These are phyloP conservation scores for Eilema sororculum DNA, from an alignment of 2,888 invertebrate species.

Conservation along the genomic window DNA sequence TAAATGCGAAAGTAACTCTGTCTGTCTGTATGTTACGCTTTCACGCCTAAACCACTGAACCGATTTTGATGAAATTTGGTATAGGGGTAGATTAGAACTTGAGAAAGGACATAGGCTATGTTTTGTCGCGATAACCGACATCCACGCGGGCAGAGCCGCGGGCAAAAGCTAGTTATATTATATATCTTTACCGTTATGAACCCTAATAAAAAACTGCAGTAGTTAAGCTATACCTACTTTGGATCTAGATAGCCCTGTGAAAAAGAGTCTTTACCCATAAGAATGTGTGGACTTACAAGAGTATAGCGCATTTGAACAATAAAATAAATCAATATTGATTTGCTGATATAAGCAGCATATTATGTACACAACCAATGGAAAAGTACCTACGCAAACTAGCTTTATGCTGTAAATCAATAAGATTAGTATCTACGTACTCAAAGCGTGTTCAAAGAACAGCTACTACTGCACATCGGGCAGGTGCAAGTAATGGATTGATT, in stretches of 20 bases:
- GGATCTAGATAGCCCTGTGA: neutral
- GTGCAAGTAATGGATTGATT: conserved; percentile 8
- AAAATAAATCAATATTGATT: conserved; percentile 5
- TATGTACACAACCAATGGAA: conserved; percentile 3
- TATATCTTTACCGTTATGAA: no score
- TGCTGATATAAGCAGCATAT: neutral
- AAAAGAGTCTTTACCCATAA: neutral
- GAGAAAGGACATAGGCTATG: no score
- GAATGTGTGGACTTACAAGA: neutral
- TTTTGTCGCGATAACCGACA: no score
- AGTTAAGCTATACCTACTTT: no score
- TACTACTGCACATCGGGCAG: neutral
- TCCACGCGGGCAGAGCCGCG: no score
- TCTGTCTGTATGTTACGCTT: no score
- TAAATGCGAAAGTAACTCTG: no score
- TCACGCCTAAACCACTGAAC: no score
- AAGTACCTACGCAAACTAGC: conserved; percentile 10
- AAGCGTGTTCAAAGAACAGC: conserved; percentile 7
- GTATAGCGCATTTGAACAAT: neutral
- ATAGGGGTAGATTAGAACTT: no score
- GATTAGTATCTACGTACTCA: neutral
- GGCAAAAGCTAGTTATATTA: no score
- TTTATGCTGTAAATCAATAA: conserved; percentile 5
- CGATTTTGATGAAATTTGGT: no score
- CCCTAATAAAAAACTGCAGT: no score